A percentile compares a stretch with the other conserved stretches of the same genome.
Conservation (phyloP, 2,888 invertebrate genomes). For the Lobophora halterata region DNA sequence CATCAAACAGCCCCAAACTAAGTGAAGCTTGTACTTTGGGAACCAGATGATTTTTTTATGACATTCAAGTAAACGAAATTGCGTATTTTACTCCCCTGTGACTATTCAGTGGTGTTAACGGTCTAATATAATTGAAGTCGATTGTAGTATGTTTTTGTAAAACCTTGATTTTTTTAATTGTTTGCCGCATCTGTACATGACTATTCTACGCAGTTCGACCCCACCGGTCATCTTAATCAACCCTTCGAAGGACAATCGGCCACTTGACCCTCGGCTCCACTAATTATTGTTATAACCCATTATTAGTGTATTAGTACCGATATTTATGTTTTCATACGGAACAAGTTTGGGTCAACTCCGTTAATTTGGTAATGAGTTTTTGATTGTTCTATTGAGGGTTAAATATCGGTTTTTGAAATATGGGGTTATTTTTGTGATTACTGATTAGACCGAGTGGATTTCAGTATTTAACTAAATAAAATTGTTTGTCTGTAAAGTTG, state of each 20-base stretch:
- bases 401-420: no score
- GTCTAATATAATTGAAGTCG: constrained; percentile 5
- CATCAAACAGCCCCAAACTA: no score
- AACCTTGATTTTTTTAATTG: no score
- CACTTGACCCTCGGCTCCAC: constrained; percentile 67
- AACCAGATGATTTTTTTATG: no score
- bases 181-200: constrained; percentile 19
- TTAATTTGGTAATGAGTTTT: constrained; percentile 24
- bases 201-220: constrained; percentile 34
- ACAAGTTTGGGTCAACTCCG: constrained; percentile 15
- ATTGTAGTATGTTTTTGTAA: no score
- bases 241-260: constrained; percentile 76
- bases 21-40: no score
- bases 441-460: no score
- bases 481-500: no score
- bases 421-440: no score
- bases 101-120: not conserved
- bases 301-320: constrained; percentile 62
- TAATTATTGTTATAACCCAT: constrained; percentile 75
- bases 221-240: constrained; percentile 76
- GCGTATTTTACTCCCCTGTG: not conserved
- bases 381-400: constrained; percentile 17
- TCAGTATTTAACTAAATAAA: no score
- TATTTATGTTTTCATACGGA: constrained; percentile 55
- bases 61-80: no score